Percentiles rank a stretch among this genome's conserved stretches.
Evolutionary conservation across 2,113 vertebrate species (phyloP).

Genomic region (Leptocoma aspasia): DNA sequence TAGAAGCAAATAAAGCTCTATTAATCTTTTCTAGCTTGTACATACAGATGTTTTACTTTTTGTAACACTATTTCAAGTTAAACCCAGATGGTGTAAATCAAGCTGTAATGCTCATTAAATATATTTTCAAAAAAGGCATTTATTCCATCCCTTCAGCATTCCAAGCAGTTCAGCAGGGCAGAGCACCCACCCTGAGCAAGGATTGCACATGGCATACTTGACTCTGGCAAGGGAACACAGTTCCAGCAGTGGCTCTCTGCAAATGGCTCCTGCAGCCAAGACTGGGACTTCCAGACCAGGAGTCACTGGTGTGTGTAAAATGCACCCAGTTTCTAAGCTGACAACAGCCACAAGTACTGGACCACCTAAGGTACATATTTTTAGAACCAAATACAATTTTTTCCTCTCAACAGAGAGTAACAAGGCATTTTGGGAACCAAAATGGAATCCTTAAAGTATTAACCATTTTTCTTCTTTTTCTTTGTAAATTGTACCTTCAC

Average conservation of each 20-base stretch:
- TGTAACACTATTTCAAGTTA: neutral
- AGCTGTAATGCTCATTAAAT: neutral
- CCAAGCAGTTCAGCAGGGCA: neutral
- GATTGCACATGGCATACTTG: neutral
- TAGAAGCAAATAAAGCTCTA: neutral
- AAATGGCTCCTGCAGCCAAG: neutral
- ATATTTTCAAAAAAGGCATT: neutral
- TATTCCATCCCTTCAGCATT: neutral
- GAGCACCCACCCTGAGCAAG: neutral
- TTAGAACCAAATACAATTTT: neutral
- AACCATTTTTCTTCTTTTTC: neutral
- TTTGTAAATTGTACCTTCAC: neutral
- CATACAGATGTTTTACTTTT: conserved; percentile 22
- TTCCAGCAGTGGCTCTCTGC: neutral
- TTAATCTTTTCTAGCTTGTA: neutral
- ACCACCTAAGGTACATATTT: rapidly evolving
- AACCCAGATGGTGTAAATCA: conserved; percentile 4
- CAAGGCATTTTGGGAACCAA: neutral
- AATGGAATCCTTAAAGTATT: neutral
- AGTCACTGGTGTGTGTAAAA: neutral
- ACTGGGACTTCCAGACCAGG: neutral
- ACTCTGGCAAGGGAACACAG: neutral
- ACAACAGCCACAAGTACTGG: neutral
- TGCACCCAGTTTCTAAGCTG: neutral
- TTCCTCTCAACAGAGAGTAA: neutral